Percentiles rank a stretch among this genome's conserved stretches.
These are phyloP conservation scores for Pissodes strobi DNA, from an alignment of 1,140 invertebrate genomes.

Conservation along the genomic window DNA sequence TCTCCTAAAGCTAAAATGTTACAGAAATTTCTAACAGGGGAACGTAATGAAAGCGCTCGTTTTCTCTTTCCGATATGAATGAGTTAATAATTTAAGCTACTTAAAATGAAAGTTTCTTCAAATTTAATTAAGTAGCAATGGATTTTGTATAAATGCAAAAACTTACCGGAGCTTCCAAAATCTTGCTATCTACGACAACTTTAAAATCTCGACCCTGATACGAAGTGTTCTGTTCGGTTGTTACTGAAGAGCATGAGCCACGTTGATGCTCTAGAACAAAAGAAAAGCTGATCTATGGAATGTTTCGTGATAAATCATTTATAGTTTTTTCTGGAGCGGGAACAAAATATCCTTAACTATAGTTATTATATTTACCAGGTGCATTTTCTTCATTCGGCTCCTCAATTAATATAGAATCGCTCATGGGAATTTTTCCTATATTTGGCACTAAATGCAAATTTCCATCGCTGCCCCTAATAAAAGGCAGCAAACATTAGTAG, in stretches of 20 bases:
- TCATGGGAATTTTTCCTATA: conserved; percentile 81
- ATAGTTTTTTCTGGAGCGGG: neutral
- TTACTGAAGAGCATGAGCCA: conserved; percentile 61
- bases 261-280: too few species aligned
- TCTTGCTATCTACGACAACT: conserved; percentile 78
- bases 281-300: conserved; percentile 65
- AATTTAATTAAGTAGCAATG: too few species aligned
- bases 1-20: too few species aligned
- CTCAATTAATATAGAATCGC: conserved; percentile 84
- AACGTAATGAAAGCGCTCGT: too few species aligned
- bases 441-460: conserved; percentile 82
- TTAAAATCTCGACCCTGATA: conserved; percentile 89
- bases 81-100: too few species aligned
- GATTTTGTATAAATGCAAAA: too few species aligned
- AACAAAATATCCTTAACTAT: conserved; percentile 58
- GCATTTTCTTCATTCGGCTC: conserved; percentile 65
- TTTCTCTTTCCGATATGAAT: too few species aligned
- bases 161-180: conserved; percentile 61
- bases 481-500: too few species aligned
- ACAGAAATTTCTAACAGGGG: too few species aligned
- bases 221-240: conserved; percentile 59
- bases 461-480: conserved; percentile 61
- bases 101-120: too few species aligned
- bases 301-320: conserved; percentile 57
- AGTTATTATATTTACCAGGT: conserved; percentile 60